These are phyloP conservation scores for Agrypnia vestita DNA, from an alignment of 1,140 invertebrate genomes.

Conservation along the genomic window DNA sequence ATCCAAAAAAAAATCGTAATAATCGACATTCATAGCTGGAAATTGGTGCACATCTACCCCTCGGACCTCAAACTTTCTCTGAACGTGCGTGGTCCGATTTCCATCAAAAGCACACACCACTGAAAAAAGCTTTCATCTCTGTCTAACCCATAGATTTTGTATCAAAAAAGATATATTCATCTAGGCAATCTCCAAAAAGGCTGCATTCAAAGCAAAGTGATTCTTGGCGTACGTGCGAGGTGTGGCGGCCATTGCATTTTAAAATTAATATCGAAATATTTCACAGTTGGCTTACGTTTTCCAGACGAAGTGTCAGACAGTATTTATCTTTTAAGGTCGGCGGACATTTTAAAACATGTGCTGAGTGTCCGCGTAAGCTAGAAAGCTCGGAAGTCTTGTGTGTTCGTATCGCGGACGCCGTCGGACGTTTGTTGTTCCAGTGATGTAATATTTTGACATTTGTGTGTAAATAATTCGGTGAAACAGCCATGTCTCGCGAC, in stretches of 20 bases:
- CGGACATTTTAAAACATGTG: not conserved
- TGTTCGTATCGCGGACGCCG: conserved; percentile 1
- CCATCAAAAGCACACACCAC: not conserved
- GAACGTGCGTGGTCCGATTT: too few species aligned
- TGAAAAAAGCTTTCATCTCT: not conserved
- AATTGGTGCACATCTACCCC: too few species aligned
- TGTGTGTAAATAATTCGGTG: conserved; percentile 34
- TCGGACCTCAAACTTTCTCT: too few species aligned
- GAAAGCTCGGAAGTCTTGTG: not conserved
- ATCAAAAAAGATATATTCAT: not conserved
- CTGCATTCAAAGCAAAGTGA: not conserved
- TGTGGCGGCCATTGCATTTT: conserved; percentile 41
- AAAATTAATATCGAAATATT: not conserved
- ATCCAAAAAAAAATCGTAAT: too few species aligned
- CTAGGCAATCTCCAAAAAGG: not conserved
- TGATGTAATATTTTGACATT: conserved; percentile 52
- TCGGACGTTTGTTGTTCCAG: conserved; percentile 4
- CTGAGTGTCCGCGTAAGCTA: not conserved
- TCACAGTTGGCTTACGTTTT: conserved; percentile 1
- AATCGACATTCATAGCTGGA: too few species aligned
- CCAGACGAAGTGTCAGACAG: not conserved
- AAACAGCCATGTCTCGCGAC: conserved; percentile 30
- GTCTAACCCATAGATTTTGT: not conserved
- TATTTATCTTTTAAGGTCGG: not conserved
- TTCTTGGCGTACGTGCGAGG: conserved; percentile 42